Conservation (phyloP, 2,888 invertebrate species). For the Eupithecia exiguata region DNA sequence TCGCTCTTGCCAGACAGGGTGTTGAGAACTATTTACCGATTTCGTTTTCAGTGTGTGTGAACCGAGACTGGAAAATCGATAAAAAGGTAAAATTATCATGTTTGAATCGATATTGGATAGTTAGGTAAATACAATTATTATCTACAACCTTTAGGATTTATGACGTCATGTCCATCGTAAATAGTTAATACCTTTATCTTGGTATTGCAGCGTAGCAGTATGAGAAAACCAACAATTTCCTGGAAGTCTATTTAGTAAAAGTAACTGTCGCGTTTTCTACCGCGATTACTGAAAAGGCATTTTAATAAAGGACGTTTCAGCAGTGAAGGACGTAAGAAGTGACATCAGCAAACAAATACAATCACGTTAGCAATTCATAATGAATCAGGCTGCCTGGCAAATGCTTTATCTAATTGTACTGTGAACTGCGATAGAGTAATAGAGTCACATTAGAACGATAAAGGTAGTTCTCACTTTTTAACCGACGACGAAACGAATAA, state of each 20-base stretch:
- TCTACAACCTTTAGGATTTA: neutral
- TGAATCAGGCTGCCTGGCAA: neutral
- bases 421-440: neutral
- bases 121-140: neutral
- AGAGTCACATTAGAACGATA: neutral
- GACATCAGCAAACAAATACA: neutral
- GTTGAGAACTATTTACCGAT: slow-evolving; percentile 55
- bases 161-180: neutral
- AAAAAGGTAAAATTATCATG: neutral
- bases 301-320: neutral
- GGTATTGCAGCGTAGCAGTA: neutral
- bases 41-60: slow-evolving; percentile 67
- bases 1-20: slow-evolving; percentile 71
- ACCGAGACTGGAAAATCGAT: slow-evolving; percentile 59
- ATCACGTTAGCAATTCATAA: neutral
- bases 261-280: neutral
- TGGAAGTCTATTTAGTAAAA: neutral
- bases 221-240: neutral
- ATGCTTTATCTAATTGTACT: neutral
- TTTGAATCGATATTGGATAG: neutral
- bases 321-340: neutral
- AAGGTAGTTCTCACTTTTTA: neutral
- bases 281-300: neutral
- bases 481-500: too few species aligned
- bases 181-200: neutral